Evolutionary conservation across 1,140 invertebrate species (phyloP), one percentile per base, ranked within the genome.

Genomic region (Bombus waltoni): DNA sequence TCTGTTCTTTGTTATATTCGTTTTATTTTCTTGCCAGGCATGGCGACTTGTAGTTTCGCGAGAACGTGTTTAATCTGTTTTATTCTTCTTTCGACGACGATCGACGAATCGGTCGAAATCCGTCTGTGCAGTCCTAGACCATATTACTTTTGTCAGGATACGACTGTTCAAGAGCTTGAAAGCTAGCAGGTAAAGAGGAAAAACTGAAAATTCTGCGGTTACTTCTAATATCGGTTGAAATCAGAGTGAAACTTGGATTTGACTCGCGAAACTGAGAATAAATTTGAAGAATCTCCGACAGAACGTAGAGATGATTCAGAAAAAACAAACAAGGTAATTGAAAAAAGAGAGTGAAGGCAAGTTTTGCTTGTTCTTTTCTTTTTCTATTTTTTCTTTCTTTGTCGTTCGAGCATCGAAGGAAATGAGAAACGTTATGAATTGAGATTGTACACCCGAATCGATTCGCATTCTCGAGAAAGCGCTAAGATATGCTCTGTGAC

Each of bases 51-150:
- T 15, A 40, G 53, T 73, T 15, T 35, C 68, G 70, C 80, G 75
- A 53, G 15, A 18, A 59, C 38, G n/a, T 44, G 22, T 77, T 28
- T 28, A 65, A 47, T 47, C n/a, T 9, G 11, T 47, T 65, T 65
- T 13, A 13, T 22, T 25, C 53, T 18, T 81, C 47, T 53, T 47
- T 79, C 32, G 68, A 72, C 42, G 59, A 75, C 40, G 57, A 73
- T 28, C 44, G 25, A 22, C 22, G 38, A 38, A 53, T 57, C 35
- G 47, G 22, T 83, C 81, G 73, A 70, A 57, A 77, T 83, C 81
- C 81, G 74, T 83, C 81, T 83, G 81, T 83, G 77, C 81, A 70
- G 81, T 83, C 73, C 81, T 35, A 35, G 25, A 71, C 10, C 15
- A 22, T 25, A 22, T 59, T 38, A 32, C 6, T 35, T 25, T 22